phyloP scores from a whole-genome alignment of 2,113 vertebrate genomes.

The Albula goreensis region DNA sequence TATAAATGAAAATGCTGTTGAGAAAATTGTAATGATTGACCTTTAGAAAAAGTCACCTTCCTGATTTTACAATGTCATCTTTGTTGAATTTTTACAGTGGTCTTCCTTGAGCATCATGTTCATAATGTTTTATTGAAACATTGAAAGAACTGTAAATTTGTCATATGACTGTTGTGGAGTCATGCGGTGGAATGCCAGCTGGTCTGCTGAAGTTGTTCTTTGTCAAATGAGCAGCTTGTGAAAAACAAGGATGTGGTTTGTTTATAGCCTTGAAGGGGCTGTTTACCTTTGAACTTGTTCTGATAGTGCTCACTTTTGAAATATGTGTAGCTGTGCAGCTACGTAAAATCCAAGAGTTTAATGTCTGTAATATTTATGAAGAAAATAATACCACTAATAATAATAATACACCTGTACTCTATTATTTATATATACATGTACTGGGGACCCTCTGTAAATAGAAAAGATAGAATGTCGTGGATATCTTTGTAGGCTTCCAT shows the following conservation, averaged over 20 bases:
- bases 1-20: neutral
- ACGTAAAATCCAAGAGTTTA: too few species aligned
- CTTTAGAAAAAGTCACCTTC: neutral
- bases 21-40: neutral
- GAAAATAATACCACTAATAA: too few species aligned
- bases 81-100: neutral
- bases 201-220: slow-evolving; percentile 10
- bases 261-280: neutral
- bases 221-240: slow-evolving; percentile 16
- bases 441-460: too few species aligned
- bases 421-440: too few species aligned
- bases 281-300: slow-evolving; percentile 10
- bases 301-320: neutral
- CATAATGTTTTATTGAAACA: slow-evolving; percentile 5
- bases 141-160: slow-evolving; percentile 1
- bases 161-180: slow-evolving; percentile 25
- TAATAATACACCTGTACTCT: too few species aligned
- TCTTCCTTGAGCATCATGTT: neutral
- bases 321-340: neutral
- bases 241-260: slow-evolving; percentile 24
- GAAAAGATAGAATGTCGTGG: too few species aligned
- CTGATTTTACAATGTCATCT: neutral
- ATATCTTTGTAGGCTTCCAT: too few species aligned
- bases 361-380: too few species aligned
- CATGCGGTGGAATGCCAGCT: slow-evolving; percentile 6